Base-by-base conservation (phyloP, 2,888 invertebrate genomes). In the Ichneumoninae sp. region DNA sequence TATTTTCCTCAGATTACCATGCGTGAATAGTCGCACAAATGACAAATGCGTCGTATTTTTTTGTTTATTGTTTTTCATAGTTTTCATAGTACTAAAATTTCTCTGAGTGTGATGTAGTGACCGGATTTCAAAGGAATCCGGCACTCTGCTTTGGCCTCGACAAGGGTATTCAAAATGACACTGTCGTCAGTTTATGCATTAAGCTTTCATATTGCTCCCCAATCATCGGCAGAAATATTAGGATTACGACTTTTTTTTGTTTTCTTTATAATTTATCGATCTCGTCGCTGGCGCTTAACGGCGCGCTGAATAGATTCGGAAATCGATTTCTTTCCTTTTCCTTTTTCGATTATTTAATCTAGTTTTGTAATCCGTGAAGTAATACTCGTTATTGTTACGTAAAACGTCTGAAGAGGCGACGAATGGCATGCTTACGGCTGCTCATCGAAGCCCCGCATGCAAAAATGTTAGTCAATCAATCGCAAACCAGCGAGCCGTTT, bases 331-430 rank as follows among this genome's bases (percentile, higher is more conserved):
- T 22, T 57, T 65, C 22, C 33, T 19, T 22, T 57, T 65, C 22
- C 33, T 19, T 50, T 40, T 36, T 73, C 22, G 74, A 75, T 50
- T 36, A 52, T 75, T 10, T 65, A 75, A 36, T 52, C 19, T 65
- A 75, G 16, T 52, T 75, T 63, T 75, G 22, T 75, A 36, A 50
- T 75, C 65, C 33, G 52, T 65, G 36, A 75, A 75, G 33, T 65
- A 65, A 75, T 75, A 65, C 65, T 75, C 75, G 75, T 65, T 75
- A 75, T 52, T 33, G n/a, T 52, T 65, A 75, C 4, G 50, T 52
- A 36, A 50, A 75, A 22, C 50, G 50, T 65, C 13, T 13, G 60
- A 13, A 69, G 33, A 63, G 33, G 7, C n/a, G 44, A n/a, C 70
- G 44, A 22, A 70, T 36, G 13, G 7, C 33, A 60, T 47, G 30